These are phyloP conservation scores for Zoanthus gigantus DNA, from an alignment of 92 coral and sea anemone species.

Conservation along the genomic window DNA sequence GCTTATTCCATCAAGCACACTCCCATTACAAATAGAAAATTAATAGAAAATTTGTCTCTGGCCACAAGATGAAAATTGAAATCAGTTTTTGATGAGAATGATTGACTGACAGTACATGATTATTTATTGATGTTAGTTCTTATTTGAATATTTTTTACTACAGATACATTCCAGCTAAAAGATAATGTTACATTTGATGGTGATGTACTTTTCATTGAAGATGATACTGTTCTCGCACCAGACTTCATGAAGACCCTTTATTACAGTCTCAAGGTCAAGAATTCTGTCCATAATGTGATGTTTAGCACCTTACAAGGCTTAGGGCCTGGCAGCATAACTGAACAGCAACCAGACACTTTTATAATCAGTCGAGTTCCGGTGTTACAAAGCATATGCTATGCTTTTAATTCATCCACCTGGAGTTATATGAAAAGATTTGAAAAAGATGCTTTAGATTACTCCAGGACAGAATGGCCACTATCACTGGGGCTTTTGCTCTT, in stretches of 20 bases:
- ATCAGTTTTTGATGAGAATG: no score
- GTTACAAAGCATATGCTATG: slow-evolving; percentile 91
- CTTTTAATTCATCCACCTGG: slow-evolving; percentile 94
- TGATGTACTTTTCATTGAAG: slow-evolving; percentile 94
- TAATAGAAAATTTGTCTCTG: no score
- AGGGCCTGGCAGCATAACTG: slow-evolving; percentile 87
- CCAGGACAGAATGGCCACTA: slow-evolving; percentile 88
- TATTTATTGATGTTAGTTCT: not conserved
- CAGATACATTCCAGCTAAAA: slow-evolving; percentile 87
- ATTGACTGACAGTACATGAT: no score
- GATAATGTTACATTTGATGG: slow-evolving; percentile 76
- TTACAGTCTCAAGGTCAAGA: slow-evolving; percentile 86
- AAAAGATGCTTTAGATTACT: slow-evolving; percentile 77
- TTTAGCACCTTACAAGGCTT: slow-evolving; percentile 89
- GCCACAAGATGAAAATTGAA: no score
- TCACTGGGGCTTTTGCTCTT: slow-evolving; percentile 86
- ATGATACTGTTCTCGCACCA: slow-evolving; percentile 88
- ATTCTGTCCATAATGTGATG: slow-evolving; percentile 72
- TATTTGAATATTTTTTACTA: not conserved
- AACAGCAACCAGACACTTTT: slow-evolving; percentile 92
- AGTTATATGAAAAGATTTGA: slow-evolving; percentile 85
- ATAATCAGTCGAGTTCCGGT: slow-evolving; percentile 89
- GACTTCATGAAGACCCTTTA: slow-evolving; percentile 97
- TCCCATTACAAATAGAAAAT: no score
- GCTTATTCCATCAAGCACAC: no score